Conservation (phyloP, 2,888 invertebrate genomes). For the Hipparchia semele region DNA sequence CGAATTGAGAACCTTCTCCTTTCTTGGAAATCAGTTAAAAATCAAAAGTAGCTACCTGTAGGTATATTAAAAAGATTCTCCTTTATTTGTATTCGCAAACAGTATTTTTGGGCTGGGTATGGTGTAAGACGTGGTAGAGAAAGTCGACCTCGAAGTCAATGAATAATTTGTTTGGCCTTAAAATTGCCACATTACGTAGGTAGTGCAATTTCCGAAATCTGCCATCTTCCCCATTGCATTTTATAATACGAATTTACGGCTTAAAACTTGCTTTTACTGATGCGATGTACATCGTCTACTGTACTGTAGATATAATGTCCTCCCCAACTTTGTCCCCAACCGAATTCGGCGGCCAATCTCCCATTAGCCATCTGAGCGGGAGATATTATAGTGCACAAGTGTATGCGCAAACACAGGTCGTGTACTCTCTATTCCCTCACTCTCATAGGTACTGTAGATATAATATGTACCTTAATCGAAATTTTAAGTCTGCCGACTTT, state of each 20-base stretch:
- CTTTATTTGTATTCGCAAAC: slow-evolving; percentile 14
- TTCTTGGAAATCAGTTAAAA: not conserved
- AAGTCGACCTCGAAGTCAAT: slow-evolving; percentile 3
- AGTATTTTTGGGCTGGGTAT: slow-evolving; percentile 10
- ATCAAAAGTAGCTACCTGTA: not conserved
- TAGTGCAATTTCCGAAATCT: slow-evolving; percentile 7
- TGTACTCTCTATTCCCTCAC: too few relatives aligned
- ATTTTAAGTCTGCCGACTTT: too few relatives aligned
- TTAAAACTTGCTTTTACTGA: not conserved
- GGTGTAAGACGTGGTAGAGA: slow-evolving; percentile 6
- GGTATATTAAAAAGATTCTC: not conserved
- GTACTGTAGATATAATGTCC: not conserved
- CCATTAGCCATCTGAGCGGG: too few relatives aligned
- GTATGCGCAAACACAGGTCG: too few relatives aligned
- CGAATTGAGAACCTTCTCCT: too few relatives aligned
- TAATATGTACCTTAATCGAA: too few relatives aligned
- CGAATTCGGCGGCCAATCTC: too few relatives aligned
- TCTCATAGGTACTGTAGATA: too few relatives aligned
- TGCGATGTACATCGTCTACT: not conserved
- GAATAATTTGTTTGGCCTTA: slow-evolving; percentile 1
- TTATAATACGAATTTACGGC: slow-evolving; percentile 8
- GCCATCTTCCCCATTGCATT: slow-evolving; percentile 11
- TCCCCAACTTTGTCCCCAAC: not conserved
- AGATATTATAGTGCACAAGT: too few relatives aligned
- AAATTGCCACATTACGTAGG: slow-evolving; percentile 1